Conservation (phyloP, 2,113 vertebrate genomes). For the Entosphenus tridentatus region DNA sequence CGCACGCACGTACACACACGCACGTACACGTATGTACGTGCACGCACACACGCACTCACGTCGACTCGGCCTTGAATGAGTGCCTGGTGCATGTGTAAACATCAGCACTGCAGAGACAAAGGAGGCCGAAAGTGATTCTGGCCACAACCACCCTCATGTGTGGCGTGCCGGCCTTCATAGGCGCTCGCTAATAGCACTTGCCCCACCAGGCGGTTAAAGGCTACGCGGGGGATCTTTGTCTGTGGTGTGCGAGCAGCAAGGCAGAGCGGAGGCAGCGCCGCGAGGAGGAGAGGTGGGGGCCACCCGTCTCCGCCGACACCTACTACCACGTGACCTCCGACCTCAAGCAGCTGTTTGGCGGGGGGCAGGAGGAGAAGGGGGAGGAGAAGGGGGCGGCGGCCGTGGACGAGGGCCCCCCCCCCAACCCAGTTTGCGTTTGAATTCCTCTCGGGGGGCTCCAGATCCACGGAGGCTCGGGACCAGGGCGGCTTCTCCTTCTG, state of each 20-base stretch:
- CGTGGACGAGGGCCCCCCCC: slow-evolving; percentile 1
- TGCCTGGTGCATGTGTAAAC: too few species aligned
- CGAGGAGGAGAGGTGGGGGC: slow-evolving; percentile 38
- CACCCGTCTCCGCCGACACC: slow-evolving; percentile 51
- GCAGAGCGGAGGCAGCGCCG: slow-evolving; percentile 35
- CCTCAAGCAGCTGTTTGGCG: slow-evolving; percentile 43
- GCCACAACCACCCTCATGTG: too few species aligned
- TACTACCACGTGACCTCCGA: slow-evolving; percentile 40
- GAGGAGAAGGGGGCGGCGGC: slow-evolving; percentile 7
- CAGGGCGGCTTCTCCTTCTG: slow-evolving; percentile 40
- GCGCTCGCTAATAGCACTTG: too few species aligned
- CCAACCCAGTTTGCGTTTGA: not conserved
- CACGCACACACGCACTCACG: too few species aligned
- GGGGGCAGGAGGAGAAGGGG: slow-evolving; percentile 14
- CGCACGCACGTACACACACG: too few species aligned
- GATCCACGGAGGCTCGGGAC: slow-evolving; percentile 7
- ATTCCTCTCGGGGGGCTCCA: slow-evolving; percentile 1
- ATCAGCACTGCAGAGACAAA: too few species aligned
- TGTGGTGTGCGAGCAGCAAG: slow-evolving; percentile 24
- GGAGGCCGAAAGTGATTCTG: too few species aligned
- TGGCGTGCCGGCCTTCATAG: too few species aligned
- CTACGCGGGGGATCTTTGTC: too few species aligned
- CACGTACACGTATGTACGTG: too few species aligned
- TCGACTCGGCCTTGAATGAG: too few species aligned
- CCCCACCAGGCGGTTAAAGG: too few species aligned